Evolutionary conservation across 2,113 vertebrate species (phyloP), one percentile per base, ranked within the genome.

Genomic region (Vulpes vulpes): DNA sequence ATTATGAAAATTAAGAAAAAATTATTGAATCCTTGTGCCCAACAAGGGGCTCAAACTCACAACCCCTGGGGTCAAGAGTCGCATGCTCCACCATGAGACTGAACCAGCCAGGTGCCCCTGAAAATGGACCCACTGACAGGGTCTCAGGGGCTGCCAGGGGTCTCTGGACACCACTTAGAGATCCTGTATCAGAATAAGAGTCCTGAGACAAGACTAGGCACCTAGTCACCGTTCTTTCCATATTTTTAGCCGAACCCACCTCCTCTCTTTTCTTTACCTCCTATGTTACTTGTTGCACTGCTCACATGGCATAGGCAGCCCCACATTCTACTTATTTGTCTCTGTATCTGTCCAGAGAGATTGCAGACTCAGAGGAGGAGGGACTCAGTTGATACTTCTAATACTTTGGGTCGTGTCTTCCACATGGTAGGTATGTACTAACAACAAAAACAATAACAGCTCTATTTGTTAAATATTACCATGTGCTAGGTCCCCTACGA

Each of bases 401-500:
- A 55, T 16, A n/a, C 64, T 17, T 12, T 51, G 67, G 5, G 22
- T 3, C 2, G n/a, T 15, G 20, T 55, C 64, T 74, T 59, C 16
- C 73, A 10, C 25, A 32, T 0, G 17, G 43, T 20, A 65, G 71
- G 10, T 38, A 23, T 43, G 11, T 32, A 9, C 49, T 9, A 25
- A 76, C 23, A 7, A 43, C 69, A 43, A 23, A 89, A 78, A 25
- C 17, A 84, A 0, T 20, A 71, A 32, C 35, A 8, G 62, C 30
- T 79, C 35, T 74, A 8, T 25, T 60, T 60, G 15, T 22, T 73
- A 20, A 49, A 17, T 17, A 76, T 11, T n/a, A 14, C 78, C 8
- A 2, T 23, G 10, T 83, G 32, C 59, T 9, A 0, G 25, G 35
- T 1, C 10, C 51, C 59, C 17, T 1, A 4, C 30, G 1, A n/a